Evolutionary conservation across 2,797 vertebrate species (phyloP), one percentile per base, ranked within the genome.

Genomic region (Antrozous pallidus): DNA sequence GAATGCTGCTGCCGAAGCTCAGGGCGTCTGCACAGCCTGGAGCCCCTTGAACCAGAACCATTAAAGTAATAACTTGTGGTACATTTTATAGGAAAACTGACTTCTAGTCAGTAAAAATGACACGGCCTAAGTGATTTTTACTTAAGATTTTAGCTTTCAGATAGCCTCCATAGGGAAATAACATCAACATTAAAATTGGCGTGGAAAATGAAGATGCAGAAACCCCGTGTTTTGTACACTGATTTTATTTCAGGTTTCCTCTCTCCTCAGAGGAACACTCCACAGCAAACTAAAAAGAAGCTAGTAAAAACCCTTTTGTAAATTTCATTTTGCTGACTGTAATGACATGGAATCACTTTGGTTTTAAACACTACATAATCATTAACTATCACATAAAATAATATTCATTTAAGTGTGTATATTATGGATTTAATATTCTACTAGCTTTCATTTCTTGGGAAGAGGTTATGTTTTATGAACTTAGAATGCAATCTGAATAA

Each of bases 161-260:
- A 96, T 96, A 93, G 65, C 40, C 51, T 94, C 94, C 95, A 91
- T 22, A 92, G 94, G 94, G 94, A 97, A 97, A 96, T 31, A 97
- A 95, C 88, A 94, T 95, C 70, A 96, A 92, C 97, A 90, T 28
- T 84, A 91, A 95, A 83, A 96, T 69, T 24, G 74, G 80, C 91
- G n/a, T 95, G 87, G 83, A 97, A 97, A 97, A 97, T 88, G 75
- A 95, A 97, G 87, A 97, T 90, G 87, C 28, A 97, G 92, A 90
- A 96, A 91, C 82, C 65, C 31, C 49, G 95, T 49, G 70, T 96
- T 28, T 77, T 91, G n/a, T n/a, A 45, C 63, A 96, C 73, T 91
- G 95, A 96, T 96, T 96, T 96, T 78, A 92, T 93, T 95, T 49
- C 58, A 49, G 51, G 89, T 93, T 85, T 77, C 63, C 28, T 91